Conservation (phyloP, 2,888 invertebrate species). For the Cryptus viduatorius region DNA sequence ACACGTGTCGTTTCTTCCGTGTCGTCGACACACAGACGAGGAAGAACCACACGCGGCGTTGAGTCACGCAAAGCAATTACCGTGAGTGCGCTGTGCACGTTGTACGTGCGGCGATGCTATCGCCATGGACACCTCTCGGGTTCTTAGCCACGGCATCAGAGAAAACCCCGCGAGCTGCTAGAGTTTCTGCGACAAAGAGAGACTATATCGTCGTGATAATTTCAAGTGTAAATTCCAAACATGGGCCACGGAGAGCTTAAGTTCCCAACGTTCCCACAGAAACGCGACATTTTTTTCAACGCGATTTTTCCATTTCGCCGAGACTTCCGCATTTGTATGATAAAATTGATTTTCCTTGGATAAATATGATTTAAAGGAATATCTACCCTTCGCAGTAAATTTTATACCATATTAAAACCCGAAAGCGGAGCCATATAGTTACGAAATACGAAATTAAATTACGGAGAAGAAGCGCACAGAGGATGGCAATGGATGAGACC, state of each 20-base stretch:
- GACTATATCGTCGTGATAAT: constrained; percentile 51
- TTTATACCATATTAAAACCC: background rate
- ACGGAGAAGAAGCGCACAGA: constrained; percentile 26
- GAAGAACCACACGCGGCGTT: constrained; percentile 24
- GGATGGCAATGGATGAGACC: constrained; percentile 48
- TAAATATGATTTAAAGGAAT: background rate
- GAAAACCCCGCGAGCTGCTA: background rate
- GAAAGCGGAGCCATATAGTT: background rate
- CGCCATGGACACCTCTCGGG: constrained; percentile 11
- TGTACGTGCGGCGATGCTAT: constrained; percentile 38
- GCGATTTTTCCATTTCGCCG: background rate
- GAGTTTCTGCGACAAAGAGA: constrained; percentile 21
- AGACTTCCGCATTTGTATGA: constrained; percentile 8
- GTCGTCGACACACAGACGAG: constrained; percentile 21
- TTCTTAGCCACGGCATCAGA: background rate
- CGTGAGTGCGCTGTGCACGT: constrained; percentile 63
- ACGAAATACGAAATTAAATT: constrained; percentile 26
- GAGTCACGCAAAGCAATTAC: constrained; percentile 72
- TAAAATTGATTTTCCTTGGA: too few relatives aligned
- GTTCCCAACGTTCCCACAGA: constrained; percentile 49
- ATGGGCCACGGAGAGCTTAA: constrained; percentile 19
- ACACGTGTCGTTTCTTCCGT: constrained; percentile 23
- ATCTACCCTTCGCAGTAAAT: background rate
- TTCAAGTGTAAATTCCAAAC: constrained; percentile 58
- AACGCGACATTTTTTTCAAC: constrained; percentile 22